phyloP scores from a whole-genome alignment of 2,797 vertebrate species.

The Sebastes kiyomatsui region DNA sequence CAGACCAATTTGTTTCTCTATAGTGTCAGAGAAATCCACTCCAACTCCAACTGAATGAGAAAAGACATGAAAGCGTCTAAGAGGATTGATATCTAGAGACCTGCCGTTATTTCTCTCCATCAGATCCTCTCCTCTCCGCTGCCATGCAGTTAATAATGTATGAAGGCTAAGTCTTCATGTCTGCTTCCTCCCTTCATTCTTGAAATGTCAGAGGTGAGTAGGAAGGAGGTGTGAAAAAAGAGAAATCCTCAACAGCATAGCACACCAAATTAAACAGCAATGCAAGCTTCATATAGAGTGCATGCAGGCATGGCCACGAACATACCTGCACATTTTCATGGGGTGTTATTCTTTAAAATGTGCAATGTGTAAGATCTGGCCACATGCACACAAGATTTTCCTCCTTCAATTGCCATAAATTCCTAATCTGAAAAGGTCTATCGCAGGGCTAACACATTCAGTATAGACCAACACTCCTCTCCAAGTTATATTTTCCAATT shows the following conservation, averaged over 20 bases:
- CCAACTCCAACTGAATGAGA: background rate
- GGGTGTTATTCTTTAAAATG: background rate
- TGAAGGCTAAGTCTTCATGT: constrained; percentile 62
- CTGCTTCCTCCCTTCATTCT: constrained; percentile 58
- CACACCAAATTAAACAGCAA: constrained; percentile 8
- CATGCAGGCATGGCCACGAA: background rate
- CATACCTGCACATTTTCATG: background rate
- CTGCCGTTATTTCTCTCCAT: constrained; percentile 14
- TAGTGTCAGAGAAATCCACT: background rate
- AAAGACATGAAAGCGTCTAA: constrained; percentile 22
- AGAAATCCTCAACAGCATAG: constrained; percentile 10
- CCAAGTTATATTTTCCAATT: background rate
- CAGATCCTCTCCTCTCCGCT: constrained; percentile 22
- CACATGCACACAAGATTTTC: background rate
- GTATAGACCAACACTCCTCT: background rate
- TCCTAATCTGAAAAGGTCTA: background rate
- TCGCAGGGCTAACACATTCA: background rate
- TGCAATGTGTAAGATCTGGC: background rate
- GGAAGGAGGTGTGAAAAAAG: constrained; percentile 44
- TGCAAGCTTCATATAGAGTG: background rate
- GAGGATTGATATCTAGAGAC: constrained; percentile 10
- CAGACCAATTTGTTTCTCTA: background rate
- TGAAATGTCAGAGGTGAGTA: constrained; percentile 73
- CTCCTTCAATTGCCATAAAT: background rate
- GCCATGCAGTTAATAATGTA: constrained; percentile 71